Base-by-base conservation (phyloP, 1,140 invertebrate genomes). In the Luehdorfia chinensis region DNA sequence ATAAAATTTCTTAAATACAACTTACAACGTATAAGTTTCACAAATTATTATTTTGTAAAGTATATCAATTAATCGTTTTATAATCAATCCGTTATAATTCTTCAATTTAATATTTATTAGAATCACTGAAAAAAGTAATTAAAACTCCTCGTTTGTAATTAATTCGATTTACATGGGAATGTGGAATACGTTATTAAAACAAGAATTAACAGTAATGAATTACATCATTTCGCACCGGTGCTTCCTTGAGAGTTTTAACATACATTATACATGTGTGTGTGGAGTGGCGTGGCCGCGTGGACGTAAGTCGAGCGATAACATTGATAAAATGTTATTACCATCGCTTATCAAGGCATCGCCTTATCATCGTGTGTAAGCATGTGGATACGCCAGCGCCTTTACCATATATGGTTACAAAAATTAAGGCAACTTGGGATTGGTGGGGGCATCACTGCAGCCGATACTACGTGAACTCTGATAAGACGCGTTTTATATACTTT, bases 361-460 rank as follows among this genome's bases (percentile, higher is more conserved):
- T 79, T 75, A 77, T 77, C 71, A 76, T 49, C 62, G 39, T 25
- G n/a, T n/a, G 39, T 52, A 43, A 54, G 47, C 55, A 63, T 53
- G 9, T 31, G 57, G 50, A 66, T 76, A 66, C 62, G 58, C 41
- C 52, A 60, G 56, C 69, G 55, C 67, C 63, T 54, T 80, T 72
- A 75, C 80, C 80, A 77, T 80, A 84, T 84, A 80, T 77, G 80
- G 80, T 80, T 60, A 84, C 68, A 65, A 78, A 84, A 77, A 66
- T 77, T 72, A 68, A 66, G 53, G 41, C 55, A 65, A 59, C 49
- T 49, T 37, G 59, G 63, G 59, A 83, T 83, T 83, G 80, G 80
- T 62, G 58, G 68, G 60, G 67, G 60, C 4, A 28, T 27, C 62
- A 67, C 60, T 64, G 65, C 66, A 68, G 53, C 55, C 70, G 63